Evolutionary conservation across 2,113 vertebrate species (phyloP).

Genomic region (Tauraco erythrolophus): DNA sequence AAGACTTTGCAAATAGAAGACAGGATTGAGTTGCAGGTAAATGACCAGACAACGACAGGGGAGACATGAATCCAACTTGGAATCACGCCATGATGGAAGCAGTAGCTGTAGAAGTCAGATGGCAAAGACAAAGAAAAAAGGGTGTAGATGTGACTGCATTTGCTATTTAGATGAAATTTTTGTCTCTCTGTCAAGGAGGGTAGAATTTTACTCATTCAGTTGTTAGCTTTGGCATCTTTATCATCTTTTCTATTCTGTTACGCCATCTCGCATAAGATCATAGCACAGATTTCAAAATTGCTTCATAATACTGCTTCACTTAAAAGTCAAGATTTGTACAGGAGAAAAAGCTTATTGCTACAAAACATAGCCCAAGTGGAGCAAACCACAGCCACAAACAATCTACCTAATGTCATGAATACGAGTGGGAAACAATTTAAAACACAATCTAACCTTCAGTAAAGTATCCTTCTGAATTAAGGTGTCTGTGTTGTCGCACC

Average conservation of each 20-base stretch:
- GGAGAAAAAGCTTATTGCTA: neutral
- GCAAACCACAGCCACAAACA: neutral
- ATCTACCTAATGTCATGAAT: neutral
- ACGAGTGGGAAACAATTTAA: neutral
- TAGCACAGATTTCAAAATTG: neutral
- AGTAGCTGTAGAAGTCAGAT: neutral
- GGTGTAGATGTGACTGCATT: neutral
- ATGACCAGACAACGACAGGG: neutral
- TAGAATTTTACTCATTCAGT: neutral
- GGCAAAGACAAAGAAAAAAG: neutral
- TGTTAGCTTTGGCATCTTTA: neutral
- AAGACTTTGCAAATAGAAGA: slow-evolving; percentile 67
- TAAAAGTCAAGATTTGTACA: neutral
- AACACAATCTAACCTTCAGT: neutral
- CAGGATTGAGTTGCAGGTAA: slow-evolving; percentile 77
- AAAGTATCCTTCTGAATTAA: neutral
- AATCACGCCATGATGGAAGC: neutral
- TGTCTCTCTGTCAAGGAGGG: neutral
- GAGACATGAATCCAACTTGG: neutral
- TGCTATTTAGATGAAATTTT: neutral
- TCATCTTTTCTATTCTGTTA: neutral
- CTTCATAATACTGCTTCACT: neutral
- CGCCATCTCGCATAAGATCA: neutral
- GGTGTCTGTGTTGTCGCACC: neutral
- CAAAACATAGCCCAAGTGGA: neutral